These are phyloP conservation scores for Eupithecia pulchellata DNA, from an alignment of 2,888 invertebrate species.

Conservation along the genomic window DNA sequence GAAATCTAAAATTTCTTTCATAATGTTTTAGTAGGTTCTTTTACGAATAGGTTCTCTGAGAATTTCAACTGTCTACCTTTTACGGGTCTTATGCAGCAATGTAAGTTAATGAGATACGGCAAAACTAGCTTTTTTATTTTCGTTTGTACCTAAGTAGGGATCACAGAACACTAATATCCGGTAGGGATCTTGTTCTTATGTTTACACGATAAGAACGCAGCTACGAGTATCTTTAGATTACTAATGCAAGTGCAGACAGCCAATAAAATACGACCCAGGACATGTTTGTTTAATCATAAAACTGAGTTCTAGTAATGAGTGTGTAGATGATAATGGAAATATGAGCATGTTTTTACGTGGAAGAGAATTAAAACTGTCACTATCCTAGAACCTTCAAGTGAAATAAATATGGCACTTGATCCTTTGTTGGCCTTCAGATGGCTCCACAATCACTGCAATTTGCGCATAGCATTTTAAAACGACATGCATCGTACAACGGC, in stretches of 20 bases:
- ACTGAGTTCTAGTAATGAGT: neutral
- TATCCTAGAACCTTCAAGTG: constrained; percentile 31
- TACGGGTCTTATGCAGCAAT: no score
- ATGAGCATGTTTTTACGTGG: constrained; percentile 18
- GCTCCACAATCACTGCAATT: constrained; percentile 38
- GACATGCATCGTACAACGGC: neutral
- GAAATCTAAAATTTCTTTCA: neutral
- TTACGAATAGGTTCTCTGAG: no score
- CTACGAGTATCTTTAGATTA: neutral
- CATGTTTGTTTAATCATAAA: neutral
- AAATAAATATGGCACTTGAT: constrained; percentile 38
- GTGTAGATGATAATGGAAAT: neutral
- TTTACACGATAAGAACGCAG: neutral
- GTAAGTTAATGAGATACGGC: no score
- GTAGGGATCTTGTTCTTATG: neutral
- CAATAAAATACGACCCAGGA: neutral
- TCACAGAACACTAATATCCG: no score
- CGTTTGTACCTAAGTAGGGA: neutral
- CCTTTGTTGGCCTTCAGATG: constrained; percentile 26
- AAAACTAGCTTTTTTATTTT: no score
- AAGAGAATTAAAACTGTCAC: constrained; percentile 20
- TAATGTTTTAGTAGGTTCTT: no score
- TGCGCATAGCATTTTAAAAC: constrained; percentile 29
- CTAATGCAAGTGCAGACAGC: neutral
- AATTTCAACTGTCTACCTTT: no score